Evolutionary conservation across 2,888 invertebrate species (phyloP).

Genomic region (Calameuta pallipes): DNA sequence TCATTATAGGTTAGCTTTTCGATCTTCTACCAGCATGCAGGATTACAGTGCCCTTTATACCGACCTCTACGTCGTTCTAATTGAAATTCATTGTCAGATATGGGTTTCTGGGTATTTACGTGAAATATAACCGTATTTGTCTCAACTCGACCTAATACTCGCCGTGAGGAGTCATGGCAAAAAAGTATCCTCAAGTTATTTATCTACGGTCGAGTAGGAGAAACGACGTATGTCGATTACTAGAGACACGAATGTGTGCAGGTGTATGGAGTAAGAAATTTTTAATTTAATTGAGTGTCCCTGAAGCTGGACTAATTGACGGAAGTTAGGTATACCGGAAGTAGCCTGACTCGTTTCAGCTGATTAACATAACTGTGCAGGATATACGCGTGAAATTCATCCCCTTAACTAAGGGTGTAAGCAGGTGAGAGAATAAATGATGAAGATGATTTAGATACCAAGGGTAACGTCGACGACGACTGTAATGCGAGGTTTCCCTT

Average conservation of each 20-base stretch:
- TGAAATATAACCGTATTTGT: neutral
- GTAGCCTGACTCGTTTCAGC: neutral
- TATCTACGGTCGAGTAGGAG: neutral
- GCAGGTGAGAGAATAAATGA: neutral
- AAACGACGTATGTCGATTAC: neutral
- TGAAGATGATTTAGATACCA: neutral
- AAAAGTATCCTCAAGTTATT: neutral
- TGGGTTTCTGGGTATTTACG: neutral
- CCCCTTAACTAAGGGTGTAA: neutral
- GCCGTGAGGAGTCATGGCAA: neutral
- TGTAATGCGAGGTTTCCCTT: neutral
- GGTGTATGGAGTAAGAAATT: neutral
- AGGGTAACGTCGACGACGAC: neutral
- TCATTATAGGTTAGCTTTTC: slow-evolving; percentile 15
- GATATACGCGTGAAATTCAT: slow-evolving; percentile 22
- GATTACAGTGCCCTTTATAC: neutral
- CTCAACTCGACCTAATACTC: neutral
- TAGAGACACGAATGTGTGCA: neutral
- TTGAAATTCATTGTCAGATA: neutral
- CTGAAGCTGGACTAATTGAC: neutral
- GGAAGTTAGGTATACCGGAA: neutral
- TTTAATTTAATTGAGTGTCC: neutral
- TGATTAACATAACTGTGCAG: slow-evolving; percentile 17
- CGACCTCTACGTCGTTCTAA: neutral
- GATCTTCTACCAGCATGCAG: slow-evolving; percentile 13